These are phyloP conservation scores for Macaria notata DNA, from an alignment of 2,888 invertebrate genomes.

Conservation along the genomic window DNA sequence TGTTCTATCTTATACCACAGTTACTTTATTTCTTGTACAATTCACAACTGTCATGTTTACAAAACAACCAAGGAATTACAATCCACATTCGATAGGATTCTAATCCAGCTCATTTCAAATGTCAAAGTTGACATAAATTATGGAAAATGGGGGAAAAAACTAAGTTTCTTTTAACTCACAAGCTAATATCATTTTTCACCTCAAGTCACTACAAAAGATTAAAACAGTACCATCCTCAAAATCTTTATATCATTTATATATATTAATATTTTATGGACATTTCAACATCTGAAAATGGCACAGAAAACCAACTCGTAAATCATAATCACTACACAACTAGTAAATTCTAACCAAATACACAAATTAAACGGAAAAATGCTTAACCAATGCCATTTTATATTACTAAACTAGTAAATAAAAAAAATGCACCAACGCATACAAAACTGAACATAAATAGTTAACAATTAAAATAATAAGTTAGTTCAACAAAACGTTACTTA, in stretches of 20 bases:
- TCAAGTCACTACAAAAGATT: constrained; percentile 51
- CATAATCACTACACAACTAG: constrained; percentile 26
- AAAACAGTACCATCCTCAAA: constrained; percentile 58
- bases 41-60: constrained; percentile 69
- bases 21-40: constrained; percentile 76
- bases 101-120: constrained; percentile 13
- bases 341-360: constrained; percentile 61
- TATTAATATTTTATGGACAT: no score
- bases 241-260: constrained; percentile 15
- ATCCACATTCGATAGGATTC: constrained; percentile 15
- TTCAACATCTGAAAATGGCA: constrained; percentile 59
- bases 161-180: constrained; percentile 43
- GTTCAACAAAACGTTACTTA: not conserved
- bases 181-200: constrained; percentile 55
- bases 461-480: not conserved
- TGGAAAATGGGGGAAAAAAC: constrained; percentile 37
- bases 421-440: constrained; percentile 63
- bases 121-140: constrained; percentile 27
- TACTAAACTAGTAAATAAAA: constrained; percentile 45
- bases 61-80: constrained; percentile 54
- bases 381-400: constrained; percentile 64
- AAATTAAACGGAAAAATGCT: constrained; percentile 75
- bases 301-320: constrained; percentile 31
- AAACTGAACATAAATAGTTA: not conserved
- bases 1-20: constrained; percentile 67